A percentile compares a stretch with the other conserved stretches of the same genome.
Conservation (phyloP, 1,140 invertebrate genomes). For the Drosophila equinoxialis region DNA sequence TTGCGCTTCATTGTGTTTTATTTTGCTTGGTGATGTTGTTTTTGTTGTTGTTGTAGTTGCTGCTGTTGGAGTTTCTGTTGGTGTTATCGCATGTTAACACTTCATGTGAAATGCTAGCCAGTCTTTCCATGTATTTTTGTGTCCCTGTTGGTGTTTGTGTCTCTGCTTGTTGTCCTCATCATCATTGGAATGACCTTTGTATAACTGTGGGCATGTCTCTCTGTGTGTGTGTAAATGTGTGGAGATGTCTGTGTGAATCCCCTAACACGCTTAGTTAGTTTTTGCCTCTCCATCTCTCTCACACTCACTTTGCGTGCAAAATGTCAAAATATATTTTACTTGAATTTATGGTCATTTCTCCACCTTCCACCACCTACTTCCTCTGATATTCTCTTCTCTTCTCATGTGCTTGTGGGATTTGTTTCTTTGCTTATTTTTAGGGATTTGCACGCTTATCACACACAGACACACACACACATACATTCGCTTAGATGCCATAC, state of each 20-base stretch:
- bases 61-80: conserved; percentile 7
- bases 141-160: conserved; percentile 28
- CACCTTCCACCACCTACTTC: conserved; percentile 41
- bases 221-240: conserved; percentile 27
- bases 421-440: conserved; percentile 71
- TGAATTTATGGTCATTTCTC: conserved; percentile 76
- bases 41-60: neutral
- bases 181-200: conserved; percentile 78
- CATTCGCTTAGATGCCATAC: conserved; percentile 13
- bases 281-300: conserved; percentile 10
- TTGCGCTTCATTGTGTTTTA: conserved; percentile 78
- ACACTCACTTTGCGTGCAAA: conserved; percentile 74
- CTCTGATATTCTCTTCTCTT: conserved; percentile 27
- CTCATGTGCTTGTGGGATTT: conserved; percentile 42
- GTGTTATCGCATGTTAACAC: conserved; percentile 79
- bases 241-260: conserved; percentile 28
- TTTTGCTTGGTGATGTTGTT: conserved; percentile 39
- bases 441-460: conserved; percentile 77
- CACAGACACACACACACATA: conserved; percentile 34
- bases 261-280: conserved; percentile 69
- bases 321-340: conserved; percentile 81
- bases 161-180: conserved; percentile 40
- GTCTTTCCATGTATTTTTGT: conserved; percentile 13
- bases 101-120: conserved; percentile 69
- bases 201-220: conserved; percentile 35